Conservation (phyloP, 64 coral and sea anemone genomes). For the Orbicella faveolata region DNA sequence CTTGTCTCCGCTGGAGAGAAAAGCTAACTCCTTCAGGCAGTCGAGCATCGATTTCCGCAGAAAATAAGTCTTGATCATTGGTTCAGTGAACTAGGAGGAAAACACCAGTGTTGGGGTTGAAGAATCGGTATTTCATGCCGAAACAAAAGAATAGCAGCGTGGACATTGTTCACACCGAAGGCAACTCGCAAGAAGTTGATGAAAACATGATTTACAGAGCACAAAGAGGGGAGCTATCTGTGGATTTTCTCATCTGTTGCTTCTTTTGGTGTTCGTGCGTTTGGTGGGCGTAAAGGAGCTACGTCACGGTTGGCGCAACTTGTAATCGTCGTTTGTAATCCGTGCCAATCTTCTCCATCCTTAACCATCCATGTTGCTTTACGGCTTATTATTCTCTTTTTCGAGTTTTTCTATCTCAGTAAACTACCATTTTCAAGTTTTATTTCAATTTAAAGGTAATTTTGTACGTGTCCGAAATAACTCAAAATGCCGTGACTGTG, state of each 20-base stretch:
- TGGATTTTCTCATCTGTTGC: slow-evolving; percentile 43
- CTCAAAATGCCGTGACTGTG: too few species aligned
- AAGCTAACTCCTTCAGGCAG: background rate
- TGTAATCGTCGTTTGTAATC: too few species aligned
- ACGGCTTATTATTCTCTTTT: too few species aligned
- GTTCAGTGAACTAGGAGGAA: background rate
- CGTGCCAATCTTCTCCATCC: too few species aligned
- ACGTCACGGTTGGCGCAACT: too few species aligned
- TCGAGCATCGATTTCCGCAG: background rate
- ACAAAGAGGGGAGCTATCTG: slow-evolving; percentile 28
- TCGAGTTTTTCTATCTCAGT: too few species aligned
- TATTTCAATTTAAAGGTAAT: too few species aligned
- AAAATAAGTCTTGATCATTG: background rate
- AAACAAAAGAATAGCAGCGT: background rate
- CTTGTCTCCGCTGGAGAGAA: background rate
- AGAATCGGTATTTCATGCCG: background rate
- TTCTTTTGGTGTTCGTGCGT: slow-evolving; percentile 57
- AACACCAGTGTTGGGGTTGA: background rate
- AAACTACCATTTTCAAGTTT: too few species aligned
- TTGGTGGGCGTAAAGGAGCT: slow-evolving; percentile 35
- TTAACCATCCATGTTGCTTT: too few species aligned
- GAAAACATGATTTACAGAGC: slow-evolving; percentile 17
- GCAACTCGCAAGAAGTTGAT: background rate
- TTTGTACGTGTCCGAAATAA: too few species aligned
- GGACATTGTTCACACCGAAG: background rate